Evolutionary conservation across 2,113 vertebrate species (phyloP).

Genomic region (Seriola aureovittata): DNA sequence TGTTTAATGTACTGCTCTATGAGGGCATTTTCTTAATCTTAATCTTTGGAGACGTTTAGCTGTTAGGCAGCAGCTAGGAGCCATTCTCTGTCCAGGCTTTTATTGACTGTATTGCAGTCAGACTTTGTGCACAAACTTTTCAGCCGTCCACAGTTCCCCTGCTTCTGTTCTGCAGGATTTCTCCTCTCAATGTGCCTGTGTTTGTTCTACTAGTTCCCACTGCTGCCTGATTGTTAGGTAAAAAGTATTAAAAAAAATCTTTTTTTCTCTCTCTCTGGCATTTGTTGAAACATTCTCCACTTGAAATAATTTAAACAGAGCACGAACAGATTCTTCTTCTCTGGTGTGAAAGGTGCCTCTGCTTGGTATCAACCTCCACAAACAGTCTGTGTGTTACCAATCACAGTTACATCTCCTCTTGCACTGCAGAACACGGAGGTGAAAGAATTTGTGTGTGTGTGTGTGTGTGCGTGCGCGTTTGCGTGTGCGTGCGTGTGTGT

Average conservation of each 20-base stretch:
- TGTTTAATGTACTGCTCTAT: constrained; percentile 56
- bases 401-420: background rate
- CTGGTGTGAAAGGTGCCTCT: constrained; percentile 1
- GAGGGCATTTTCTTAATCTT: constrained; percentile 43
- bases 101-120: constrained; percentile 35
- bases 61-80: constrained; percentile 5
- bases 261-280: background rate
- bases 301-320: background rate
- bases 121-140: constrained; percentile 1
- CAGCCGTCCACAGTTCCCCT: background rate
- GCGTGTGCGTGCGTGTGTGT: background rate
- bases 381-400: background rate
- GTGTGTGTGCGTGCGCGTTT: background rate
- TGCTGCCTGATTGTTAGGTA: constrained; percentile 9
- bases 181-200: background rate
- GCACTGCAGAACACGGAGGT: background rate
- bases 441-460: constrained; percentile 27
- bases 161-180: constrained; percentile 25
- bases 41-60: constrained; percentile 32
- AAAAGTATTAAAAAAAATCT: background rate
- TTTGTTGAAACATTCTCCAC: background rate
- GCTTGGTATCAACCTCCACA: background rate
- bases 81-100: constrained; percentile 32
- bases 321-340: background rate
- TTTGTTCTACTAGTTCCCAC: background rate